Evolutionary conservation across 1,140 invertebrate genomes (phyloP).

Genomic region (Doryteuthis pealeii): DNA sequence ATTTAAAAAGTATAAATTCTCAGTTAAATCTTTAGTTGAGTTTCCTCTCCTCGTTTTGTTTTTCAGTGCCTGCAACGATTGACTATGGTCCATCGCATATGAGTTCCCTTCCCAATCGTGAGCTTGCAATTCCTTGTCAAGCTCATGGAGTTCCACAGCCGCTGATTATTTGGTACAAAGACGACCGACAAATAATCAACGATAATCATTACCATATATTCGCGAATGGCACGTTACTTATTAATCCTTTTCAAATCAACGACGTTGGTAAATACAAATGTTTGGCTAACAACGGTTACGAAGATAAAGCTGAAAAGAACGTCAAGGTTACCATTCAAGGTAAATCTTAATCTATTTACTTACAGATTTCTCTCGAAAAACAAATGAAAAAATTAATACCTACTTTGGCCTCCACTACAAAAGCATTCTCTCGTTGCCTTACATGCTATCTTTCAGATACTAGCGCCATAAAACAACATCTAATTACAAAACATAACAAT

Average conservation of each 20-base stretch:
- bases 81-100: too few relatives aligned
- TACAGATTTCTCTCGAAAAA: not conserved
- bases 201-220: constrained; percentile 25
- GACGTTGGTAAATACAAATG: constrained; percentile 39
- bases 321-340: constrained; percentile 30
- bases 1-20: too few relatives aligned
- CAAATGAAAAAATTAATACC: too few relatives aligned
- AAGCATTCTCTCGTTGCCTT: too few relatives aligned
- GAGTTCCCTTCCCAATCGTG: too few relatives aligned
- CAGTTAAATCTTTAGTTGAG: too few relatives aligned
- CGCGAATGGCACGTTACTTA: constrained; percentile 40
- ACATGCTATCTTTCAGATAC: too few relatives aligned
- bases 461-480: too few relatives aligned
- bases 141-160: constrained; percentile 31
- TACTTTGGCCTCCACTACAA: too few relatives aligned
- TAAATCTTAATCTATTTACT: constrained; percentile 10
- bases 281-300: constrained; percentile 38
- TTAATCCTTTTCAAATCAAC: constrained; percentile 18
- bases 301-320: constrained; percentile 19
- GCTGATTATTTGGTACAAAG: constrained; percentile 27
- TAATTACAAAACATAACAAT: too few relatives aligned
- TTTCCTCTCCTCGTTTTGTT: too few relatives aligned
- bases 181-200: constrained; percentile 15
- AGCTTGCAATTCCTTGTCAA: constrained; percentile 24
- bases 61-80: too few relatives aligned